Evolutionary conservation across 2,888 invertebrate species (phyloP).

Genomic region (Hylaea fasciaria): DNA sequence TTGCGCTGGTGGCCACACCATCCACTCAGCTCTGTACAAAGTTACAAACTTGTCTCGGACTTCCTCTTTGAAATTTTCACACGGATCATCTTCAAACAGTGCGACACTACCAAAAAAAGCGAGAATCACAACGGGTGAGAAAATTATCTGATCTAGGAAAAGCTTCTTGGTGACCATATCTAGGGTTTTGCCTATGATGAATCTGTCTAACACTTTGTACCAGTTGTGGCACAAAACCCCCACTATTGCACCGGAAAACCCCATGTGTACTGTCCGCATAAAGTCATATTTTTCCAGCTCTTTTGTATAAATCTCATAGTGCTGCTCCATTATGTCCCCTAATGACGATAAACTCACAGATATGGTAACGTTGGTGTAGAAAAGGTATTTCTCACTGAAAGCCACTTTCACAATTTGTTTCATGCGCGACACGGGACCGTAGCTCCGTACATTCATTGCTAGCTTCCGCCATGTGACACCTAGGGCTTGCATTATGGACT

Average conservation of each 20-base stretch:
- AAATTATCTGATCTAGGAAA: constrained; percentile 92
- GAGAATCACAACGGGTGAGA: constrained; percentile 92
- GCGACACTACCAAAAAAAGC: constrained; percentile 93
- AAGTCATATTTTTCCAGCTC: constrained; percentile 86
- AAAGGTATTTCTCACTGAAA: constrained; percentile 88
- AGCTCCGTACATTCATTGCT: constrained; percentile 56
- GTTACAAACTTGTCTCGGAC: constrained; percentile 90
- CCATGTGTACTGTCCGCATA: constrained; percentile 90
- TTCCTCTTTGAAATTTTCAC: constrained; percentile 88
- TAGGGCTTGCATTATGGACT: constrained; percentile 51
- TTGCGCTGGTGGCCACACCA: constrained; percentile 98
- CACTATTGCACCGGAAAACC: constrained; percentile 90
- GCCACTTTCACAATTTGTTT: constrained; percentile 70
- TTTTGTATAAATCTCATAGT: constrained; percentile 89
- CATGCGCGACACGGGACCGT: constrained; percentile 49
- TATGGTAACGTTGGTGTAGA: constrained; percentile 93
- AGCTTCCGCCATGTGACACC: constrained; percentile 67
- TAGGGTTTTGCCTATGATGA: constrained; percentile 89
- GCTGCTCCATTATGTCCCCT: constrained; percentile 94
- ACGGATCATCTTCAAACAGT: constrained; percentile 88
- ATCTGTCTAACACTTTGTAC: constrained; percentile 92
- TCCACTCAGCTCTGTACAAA: constrained; percentile 95
- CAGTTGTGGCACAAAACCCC: constrained; percentile 95
- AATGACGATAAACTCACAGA: constrained; percentile 90
- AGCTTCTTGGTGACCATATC: constrained; percentile 91